Base-by-base conservation (phyloP, 2,888 invertebrate species). In the Falcaria lacertinaria region DNA sequence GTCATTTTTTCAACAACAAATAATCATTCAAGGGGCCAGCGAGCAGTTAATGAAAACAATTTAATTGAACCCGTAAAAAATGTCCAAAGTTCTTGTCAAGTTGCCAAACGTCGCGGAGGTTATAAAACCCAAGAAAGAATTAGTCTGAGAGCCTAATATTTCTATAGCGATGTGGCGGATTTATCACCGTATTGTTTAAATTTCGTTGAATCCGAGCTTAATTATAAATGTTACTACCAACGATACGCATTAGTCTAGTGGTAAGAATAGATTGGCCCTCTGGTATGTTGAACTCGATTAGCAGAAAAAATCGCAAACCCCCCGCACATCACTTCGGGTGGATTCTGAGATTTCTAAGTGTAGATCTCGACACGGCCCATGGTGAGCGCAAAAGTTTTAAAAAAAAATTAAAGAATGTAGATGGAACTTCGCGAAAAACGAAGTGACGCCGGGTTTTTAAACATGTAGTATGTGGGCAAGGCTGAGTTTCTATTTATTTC, bases 31-130 rank as follows among this genome's bases (percentile, higher is more conserved):
- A 22, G 22, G 14, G 37, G 15, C 13, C 13, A 13, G 36, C 13
- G 14, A 14, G 19, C 42, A 4, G 39, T 42, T 55, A 53, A 59
- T 62, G 41, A 58, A 19, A 39, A 33, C 55, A 44, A 55, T 60
- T n/a, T 55, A 57, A 57, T 57, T 39, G 47, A 39, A 41, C 45
- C 48, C 49, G 45, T 41, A 43, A 50, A 38, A 55, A 55, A 57
- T 57, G 52, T 37, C 51, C 28, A 13, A 2, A 22, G 0, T 22
- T 15, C 8, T 60, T 61, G 60, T 53, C 60, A 61, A 40, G 4
- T 11, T 53, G 60, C 60, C 60, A 61, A 44, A 15, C 15, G 41
- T 25, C 43, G 39, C 34, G 19, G 39, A 42, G 48, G 7, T 8
- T 37, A 25, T 22, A 37, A 25, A 37, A 37, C 22, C 14, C 19